These are phyloP conservation scores for Brachionus rotundiformis DNA, from an alignment of 1,140 invertebrate species.

Conservation along the genomic window DNA sequence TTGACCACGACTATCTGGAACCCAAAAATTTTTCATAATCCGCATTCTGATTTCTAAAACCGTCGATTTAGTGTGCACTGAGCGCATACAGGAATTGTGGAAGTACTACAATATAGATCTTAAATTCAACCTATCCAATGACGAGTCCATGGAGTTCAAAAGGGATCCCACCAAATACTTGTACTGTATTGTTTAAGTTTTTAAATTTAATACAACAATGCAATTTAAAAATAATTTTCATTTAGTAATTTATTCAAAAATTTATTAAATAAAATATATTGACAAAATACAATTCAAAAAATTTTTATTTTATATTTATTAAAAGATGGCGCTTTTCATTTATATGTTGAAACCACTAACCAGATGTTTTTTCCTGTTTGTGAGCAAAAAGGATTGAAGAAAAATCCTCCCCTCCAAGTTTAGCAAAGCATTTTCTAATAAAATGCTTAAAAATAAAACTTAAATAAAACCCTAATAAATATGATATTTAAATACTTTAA, in stretches of 20 bases:
- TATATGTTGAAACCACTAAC: too few species aligned
- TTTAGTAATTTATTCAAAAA: neutral
- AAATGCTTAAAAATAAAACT: too few species aligned
- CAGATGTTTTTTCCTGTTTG: too few species aligned
- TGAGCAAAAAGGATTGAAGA: too few species aligned
- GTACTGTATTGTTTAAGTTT: neutral
- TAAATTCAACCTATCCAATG: slow-evolving; percentile 39
- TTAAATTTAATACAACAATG: neutral
- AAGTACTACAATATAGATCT: slow-evolving; percentile 61
- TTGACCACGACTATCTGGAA: slow-evolving; percentile 66
- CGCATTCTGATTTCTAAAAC: slow-evolving; percentile 66
- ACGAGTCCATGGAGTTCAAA: slow-evolving; percentile 5
- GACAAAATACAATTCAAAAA: neutral
- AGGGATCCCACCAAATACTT: neutral
- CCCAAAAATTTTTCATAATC: slow-evolving; percentile 67
- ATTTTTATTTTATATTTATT: neutral
- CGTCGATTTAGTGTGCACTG: slow-evolving; percentile 66
- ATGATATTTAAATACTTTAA: too few species aligned
- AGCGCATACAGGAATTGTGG: slow-evolving; percentile 66
- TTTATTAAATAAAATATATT: neutral
- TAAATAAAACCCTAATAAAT: too few species aligned
- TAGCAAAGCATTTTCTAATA: too few species aligned
- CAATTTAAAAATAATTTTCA: slow-evolving; percentile 2
- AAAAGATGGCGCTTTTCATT: too few species aligned
- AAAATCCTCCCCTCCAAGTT: too few species aligned